Evolutionary conservation across 1,140 invertebrate genomes (phyloP).

Genomic region (Diorhabda carinulata): DNA sequence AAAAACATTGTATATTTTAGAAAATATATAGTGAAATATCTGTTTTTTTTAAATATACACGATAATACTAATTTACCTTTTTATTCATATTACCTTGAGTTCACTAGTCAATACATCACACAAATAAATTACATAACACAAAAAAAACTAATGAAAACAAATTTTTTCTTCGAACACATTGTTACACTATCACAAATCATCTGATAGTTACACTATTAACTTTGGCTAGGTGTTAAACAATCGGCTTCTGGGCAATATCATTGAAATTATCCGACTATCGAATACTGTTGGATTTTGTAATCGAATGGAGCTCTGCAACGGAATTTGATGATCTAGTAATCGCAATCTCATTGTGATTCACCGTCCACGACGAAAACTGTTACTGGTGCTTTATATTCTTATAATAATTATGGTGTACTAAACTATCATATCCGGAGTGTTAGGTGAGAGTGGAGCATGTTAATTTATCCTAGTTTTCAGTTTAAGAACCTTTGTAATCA

Average conservation of each 20-base stretch:
- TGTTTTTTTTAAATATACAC: no score
- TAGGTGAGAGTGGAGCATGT: slow-evolving; percentile 5
- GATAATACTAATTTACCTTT: no score
- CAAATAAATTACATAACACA: background rate
- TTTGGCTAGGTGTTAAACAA: background rate
- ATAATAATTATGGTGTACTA: slow-evolving; percentile 6
- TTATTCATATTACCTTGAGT: no score
- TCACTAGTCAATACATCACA: background rate
- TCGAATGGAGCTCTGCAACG: background rate
- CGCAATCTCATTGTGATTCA: slow-evolving; percentile 12
- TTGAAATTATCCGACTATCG: background rate
- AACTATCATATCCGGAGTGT: background rate
- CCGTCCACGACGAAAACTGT: slow-evolving; percentile 4
- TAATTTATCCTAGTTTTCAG: no score
- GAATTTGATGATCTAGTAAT: background rate
- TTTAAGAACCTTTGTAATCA: no score
- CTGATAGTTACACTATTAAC: background rate
- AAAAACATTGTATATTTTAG: no score
- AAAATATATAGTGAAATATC: no score
- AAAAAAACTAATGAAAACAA: background rate
- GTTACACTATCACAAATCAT: background rate
- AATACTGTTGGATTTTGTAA: background rate
- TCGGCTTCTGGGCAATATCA: background rate
- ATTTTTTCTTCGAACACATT: background rate
- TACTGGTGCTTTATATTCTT: background rate